Evolutionary conservation across 2,888 invertebrate species (phyloP).

Genomic region (Eupithecia tripunctaria): DNA sequence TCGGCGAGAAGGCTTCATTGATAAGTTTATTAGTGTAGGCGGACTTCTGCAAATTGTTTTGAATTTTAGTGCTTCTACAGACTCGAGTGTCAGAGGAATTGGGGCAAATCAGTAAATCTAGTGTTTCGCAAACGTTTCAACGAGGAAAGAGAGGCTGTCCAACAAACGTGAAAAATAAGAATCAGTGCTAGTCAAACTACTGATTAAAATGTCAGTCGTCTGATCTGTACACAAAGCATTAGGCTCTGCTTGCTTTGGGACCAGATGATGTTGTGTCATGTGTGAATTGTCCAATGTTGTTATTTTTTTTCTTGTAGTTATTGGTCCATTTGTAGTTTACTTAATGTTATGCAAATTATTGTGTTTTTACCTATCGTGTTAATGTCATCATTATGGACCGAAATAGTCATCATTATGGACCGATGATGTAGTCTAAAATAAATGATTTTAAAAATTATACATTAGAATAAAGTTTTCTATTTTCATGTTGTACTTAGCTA

Average conservation of each 20-base stretch:
- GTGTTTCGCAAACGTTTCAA: not conserved
- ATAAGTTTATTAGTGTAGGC: slow-evolving; percentile 28
- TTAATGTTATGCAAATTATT: too few relatives aligned
- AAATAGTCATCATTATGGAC: too few relatives aligned
- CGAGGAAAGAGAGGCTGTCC: not conserved
- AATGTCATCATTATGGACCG: too few relatives aligned
- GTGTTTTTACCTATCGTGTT: too few relatives aligned
- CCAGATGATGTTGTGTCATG: not conserved
- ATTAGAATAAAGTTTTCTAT: too few relatives aligned
- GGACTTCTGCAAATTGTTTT: slow-evolving; percentile 16
- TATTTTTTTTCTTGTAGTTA: too few relatives aligned
- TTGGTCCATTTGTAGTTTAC: too few relatives aligned
- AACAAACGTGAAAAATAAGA: not conserved
- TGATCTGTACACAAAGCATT: too few relatives aligned
- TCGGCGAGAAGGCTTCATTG: slow-evolving; percentile 21
- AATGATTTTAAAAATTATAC: too few relatives aligned
- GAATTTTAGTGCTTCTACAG: slow-evolving; percentile 2
- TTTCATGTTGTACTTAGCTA: too few relatives aligned
- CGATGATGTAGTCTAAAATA: too few relatives aligned
- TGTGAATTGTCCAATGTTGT: not conserved
- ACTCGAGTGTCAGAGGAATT: not conserved
- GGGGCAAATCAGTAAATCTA: not conserved
- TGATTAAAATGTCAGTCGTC: too few relatives aligned
- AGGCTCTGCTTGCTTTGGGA: not conserved
- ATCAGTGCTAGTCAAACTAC: not conserved